Base-by-base conservation (phyloP, 2,797 vertebrate genomes). In the Urophycis tenuis region DNA sequence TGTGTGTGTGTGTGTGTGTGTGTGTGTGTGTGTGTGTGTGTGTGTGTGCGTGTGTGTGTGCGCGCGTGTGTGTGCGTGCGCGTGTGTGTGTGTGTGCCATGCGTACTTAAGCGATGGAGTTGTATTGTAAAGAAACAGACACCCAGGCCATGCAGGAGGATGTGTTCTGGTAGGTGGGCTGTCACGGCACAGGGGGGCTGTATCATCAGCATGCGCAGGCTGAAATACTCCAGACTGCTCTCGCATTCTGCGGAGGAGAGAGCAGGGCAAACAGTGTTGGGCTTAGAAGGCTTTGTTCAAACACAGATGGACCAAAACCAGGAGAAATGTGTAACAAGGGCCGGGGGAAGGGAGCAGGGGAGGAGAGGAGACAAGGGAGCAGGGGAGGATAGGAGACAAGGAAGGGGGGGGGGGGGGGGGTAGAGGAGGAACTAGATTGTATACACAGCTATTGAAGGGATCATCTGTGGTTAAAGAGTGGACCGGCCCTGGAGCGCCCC, bases 181-280 rank as follows among this genome's bases (percentile, higher is more conserved):
- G 77, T 82, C 69, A 72, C 74, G 79, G 77, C 75, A 10, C n/a
- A 29, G 84, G 34, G 33, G 71, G 76, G 77, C 76, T 33, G 53
- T n/a, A 34, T 84, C 82, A 86, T 90, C 84, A 74, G 39, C 77
- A 86, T 88, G 78, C 81, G 78, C 76, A 82, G 75, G 45, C 81
- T 79, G 64, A n/a, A 71, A 17, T 36, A 31, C 81, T 83, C 73
- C 80, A 82, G 82, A 77, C 84, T 79, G 78, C 82, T 87, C 84
- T 8, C 71, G 83, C 77, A 73, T 74, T 88, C 84, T 78, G 76
- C 74, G 69, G 82, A 76, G 71, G 70, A 72, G n/a, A 17, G 67
- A 31, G 3, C 67, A 70, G 67, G 74, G 76, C 74, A 71, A 41
- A 67, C 30, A 74, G 4, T 25, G 36, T 32, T 69, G 19, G 78